These are phyloP conservation scores for Mustelus asterias DNA, from an alignment of 2,113 vertebrate species.

Conservation along the genomic window DNA sequence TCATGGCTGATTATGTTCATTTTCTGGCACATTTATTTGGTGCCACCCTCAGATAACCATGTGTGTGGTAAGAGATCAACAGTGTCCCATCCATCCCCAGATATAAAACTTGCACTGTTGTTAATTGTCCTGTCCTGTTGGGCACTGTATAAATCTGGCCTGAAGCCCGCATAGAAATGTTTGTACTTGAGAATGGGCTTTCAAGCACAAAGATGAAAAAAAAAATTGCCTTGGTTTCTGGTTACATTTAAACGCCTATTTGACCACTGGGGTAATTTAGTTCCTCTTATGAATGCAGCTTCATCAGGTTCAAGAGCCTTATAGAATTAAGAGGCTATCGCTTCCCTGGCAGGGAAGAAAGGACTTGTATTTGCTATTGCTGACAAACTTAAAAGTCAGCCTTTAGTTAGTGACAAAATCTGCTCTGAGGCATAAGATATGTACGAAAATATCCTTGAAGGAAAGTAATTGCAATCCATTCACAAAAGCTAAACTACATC, in stretches of 20 bases:
- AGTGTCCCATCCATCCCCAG: not conserved
- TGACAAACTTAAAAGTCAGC: constrained; percentile 15
- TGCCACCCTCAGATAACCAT: not conserved
- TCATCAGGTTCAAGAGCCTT: constrained; percentile 21
- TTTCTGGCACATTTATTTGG: not conserved
- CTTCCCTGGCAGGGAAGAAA: not conserved
- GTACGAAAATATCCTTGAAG: not conserved
- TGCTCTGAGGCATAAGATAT: not conserved
- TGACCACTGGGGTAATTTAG: constrained; percentile 8
- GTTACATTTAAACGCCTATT: constrained; percentile 19
- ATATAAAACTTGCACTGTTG: not conserved
- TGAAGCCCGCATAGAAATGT: not conserved
- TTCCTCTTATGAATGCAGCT: not conserved
- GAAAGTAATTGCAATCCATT: not conserved
- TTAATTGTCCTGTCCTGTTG: not conserved
- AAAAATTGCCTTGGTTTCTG: not conserved
- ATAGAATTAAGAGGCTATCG: constrained; percentile 5
- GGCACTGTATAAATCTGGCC: not conserved
- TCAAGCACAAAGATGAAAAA: constrained; percentile 8
- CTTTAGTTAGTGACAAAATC: not conserved
- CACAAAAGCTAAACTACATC: not conserved
- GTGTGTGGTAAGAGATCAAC: not conserved
- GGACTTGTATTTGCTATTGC: not conserved
- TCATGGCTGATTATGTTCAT: not conserved
- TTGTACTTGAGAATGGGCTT: constrained; percentile 8